Percentiles rank a stretch among this genome's conserved stretches.
Conservation (phyloP, 2,797 vertebrate species). For the Nannoperca australis region DNA sequence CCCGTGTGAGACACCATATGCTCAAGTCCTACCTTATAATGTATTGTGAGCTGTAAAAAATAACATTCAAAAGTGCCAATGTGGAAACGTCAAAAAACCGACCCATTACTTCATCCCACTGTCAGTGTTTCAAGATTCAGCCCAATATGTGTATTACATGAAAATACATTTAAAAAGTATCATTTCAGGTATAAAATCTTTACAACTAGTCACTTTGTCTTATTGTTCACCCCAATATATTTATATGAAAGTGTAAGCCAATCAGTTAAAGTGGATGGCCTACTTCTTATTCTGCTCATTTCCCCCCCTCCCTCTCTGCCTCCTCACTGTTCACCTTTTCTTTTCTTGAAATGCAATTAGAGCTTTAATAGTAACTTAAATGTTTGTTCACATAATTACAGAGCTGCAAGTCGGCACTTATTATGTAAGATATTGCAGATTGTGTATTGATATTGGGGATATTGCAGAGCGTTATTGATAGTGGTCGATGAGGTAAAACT, state of each 20-base stretch:
- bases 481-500: slow-evolving; percentile 2
- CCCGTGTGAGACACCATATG: background rate
- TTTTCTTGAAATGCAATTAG: slow-evolving; percentile 16
- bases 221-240: slow-evolving; percentile 13
- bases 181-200: background rate
- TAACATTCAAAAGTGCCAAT: background rate
- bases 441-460: too few species aligned
- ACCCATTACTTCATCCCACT: background rate
- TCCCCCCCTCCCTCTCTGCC: background rate
- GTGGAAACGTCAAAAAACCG: background rate
- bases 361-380: background rate
- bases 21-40: background rate
- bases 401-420: background rate
- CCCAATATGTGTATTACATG: background rate
- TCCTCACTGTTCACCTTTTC: slow-evolving; percentile 31
- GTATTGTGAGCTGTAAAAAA: background rate
- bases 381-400: slow-evolving; percentile 3
- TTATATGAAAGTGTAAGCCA: slow-evolving; percentile 27
- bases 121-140: background rate
- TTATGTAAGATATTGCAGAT: background rate
- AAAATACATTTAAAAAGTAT: background rate
- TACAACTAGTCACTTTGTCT: background rate
- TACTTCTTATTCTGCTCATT: slow-evolving; percentile 35
- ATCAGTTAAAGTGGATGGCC: slow-evolving; percentile 25
- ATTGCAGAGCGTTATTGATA: too few species aligned